These are phyloP conservation scores for Lordiphosa mommai DNA, from an alignment of 1,140 invertebrate species.

Conservation along the genomic window DNA sequence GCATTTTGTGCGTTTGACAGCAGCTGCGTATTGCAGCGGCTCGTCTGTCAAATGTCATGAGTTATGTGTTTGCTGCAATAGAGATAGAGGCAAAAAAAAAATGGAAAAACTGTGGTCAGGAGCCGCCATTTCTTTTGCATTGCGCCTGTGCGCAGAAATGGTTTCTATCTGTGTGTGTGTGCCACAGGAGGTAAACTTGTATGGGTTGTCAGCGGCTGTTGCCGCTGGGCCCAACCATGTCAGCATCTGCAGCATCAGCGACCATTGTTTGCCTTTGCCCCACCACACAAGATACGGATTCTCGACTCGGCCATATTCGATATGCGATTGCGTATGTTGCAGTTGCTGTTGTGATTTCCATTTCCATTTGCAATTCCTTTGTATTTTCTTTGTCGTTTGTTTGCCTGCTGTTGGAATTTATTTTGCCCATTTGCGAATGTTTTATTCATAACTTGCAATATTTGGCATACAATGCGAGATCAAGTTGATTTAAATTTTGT, in stretches of 20 bases:
- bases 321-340: conserved; percentile 30
- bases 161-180: conserved; percentile 8
- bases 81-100: conserved; percentile 19
- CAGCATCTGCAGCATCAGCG: conserved; percentile 36
- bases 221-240: conserved; percentile 53
- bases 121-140: conserved; percentile 65
- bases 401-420: conserved; percentile 48
- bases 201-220: conserved; percentile 31
- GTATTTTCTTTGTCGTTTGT: conserved; percentile 44
- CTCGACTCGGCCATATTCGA: conserved; percentile 45
- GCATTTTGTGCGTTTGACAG: conserved; percentile 51
- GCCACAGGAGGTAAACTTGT: conserved; percentile 43
- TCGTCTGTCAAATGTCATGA: conserved; percentile 63
- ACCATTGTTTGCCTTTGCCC: conserved; percentile 66
- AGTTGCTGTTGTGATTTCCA: conserved; percentile 45
- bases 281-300: conserved; percentile 37
- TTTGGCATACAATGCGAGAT: conserved; percentile 49
- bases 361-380: conserved; percentile 65
- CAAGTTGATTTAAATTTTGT: conserved; percentile 49
- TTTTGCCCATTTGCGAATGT: conserved; percentile 53
- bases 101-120: conserved; percentile 21
- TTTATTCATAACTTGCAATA: conserved; percentile 72
- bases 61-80: conserved; percentile 48
- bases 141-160: conserved; percentile 67
- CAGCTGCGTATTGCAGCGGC: conserved; percentile 40